Evolutionary conservation across 2,888 invertebrate genomes (phyloP).

Genomic region (Epirrita christyi): DNA sequence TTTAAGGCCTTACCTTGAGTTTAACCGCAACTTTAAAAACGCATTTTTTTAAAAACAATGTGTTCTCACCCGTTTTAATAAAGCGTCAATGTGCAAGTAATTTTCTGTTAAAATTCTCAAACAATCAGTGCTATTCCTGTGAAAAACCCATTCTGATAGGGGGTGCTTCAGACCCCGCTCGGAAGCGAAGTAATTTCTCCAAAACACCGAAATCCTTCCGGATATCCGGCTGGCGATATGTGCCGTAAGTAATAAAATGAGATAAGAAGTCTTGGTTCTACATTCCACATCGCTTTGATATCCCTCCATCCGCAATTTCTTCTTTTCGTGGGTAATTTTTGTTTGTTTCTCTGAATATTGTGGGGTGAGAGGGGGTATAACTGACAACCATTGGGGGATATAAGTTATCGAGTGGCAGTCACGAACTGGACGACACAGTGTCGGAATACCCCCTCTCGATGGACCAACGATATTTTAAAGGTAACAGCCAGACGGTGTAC

Average conservation of each 20-base stretch:
- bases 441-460: too few relatives aligned
- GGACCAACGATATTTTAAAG: too few relatives aligned
- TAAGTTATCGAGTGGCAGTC: too few relatives aligned
- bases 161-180: slow-evolving; percentile 8
- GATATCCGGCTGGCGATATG: slow-evolving; percentile 34
- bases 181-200: slow-evolving; percentile 35
- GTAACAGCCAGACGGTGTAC: too few relatives aligned
- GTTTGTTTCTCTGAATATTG: slow-evolving; percentile 5
- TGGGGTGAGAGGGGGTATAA: too few relatives aligned
- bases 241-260: slow-evolving; percentile 33
- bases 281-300: slow-evolving; percentile 20
- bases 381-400: too few relatives aligned
- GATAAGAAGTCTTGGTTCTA: slow-evolving; percentile 17
- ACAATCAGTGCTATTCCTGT: slow-evolving; percentile 27
- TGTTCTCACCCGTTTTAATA: too few relatives aligned
- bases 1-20: too few relatives aligned
- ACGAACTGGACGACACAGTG: too few relatives aligned
- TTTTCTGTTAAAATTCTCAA: slow-evolving; percentile 22
- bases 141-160: slow-evolving; percentile 8
- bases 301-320: slow-evolving; percentile 7
- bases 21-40: too few relatives aligned
- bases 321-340: slow-evolving; percentile 3
- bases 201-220: slow-evolving; percentile 34
- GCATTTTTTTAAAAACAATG: too few relatives aligned
- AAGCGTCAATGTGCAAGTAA: slow-evolving; percentile 4